Base-by-base conservation (phyloP, 2,888 invertebrate genomes). In the Diabrotica balteata region DNA sequence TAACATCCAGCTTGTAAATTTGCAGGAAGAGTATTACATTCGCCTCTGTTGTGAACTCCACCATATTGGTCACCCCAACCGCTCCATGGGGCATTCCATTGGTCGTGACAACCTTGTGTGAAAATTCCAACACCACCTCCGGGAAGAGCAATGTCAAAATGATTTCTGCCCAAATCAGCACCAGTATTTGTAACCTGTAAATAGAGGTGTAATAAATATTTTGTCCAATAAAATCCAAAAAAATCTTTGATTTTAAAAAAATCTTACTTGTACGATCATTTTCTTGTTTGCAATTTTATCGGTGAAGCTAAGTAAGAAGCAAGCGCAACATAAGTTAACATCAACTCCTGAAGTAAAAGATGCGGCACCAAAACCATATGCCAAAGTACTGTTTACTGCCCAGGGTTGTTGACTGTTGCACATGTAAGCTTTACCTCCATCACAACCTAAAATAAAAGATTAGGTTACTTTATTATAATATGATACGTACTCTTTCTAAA, bases 61-160 rank as follows among this genome's bases (percentile, higher is more conserved):
- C 70, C 72, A 42, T 67, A 72, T 42, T 66, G 66, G 49, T 68
- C 66, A n/a, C 72, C 72, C 73, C 73, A 73, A 11, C 71, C 73
- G 43, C 57, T 59, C 47, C 59, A 53, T n/a, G 70, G 67, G 8
- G 71, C 67, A 51, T 66, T 61, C 72, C 73, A 73, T 58, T 73
- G 73, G 8, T 53, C 32, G 7, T 61, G 22, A 22, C 73, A 73
- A 10, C 73, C 72, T 57, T 65, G 59, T 7, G 59, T 63, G 46
- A 66, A 70, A 44, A 69, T 60, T 32, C 74, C 74, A n/a, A 73
- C 71, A 10, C 73, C 73, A 43, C 66, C 74, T 54, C 75, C 75
- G 22, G 17, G 17, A 17, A 17, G 17, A 17, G 17, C 17, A 17
- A 17, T 17, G 17, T 17, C 17, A 17, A 17, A 73, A 53, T 73